These are phyloP conservation scores for Hippoglossus hippoglossus DNA, from an alignment of 2,797 vertebrate genomes.

Conservation along the genomic window DNA sequence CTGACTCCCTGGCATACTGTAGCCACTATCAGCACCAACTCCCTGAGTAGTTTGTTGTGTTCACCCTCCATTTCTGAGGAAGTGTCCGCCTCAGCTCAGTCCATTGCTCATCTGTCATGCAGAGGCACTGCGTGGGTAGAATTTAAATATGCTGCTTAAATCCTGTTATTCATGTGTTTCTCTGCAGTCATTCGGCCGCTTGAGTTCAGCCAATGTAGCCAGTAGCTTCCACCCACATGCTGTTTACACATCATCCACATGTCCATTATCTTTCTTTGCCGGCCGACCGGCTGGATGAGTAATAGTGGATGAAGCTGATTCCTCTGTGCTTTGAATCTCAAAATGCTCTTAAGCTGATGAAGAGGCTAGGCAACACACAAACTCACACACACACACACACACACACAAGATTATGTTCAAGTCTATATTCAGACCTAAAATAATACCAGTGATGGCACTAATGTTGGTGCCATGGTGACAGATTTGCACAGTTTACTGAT, in stretches of 20 bases:
- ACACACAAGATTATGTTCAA: not conserved
- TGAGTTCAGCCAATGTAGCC: conserved; percentile 32
- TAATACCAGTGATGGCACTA: no score
- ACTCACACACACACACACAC: not conserved
- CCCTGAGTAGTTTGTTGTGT: not conserved
- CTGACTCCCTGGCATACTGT: not conserved
- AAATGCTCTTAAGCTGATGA: conserved; percentile 43
- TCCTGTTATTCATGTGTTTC: conserved; percentile 8
- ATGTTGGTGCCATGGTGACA: no score
- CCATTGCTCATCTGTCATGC: conserved; percentile 16
- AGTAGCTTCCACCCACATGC: conserved; percentile 40
- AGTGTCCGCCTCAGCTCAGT: not conserved
- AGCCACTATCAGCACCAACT: not conserved
- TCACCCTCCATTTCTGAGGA: conserved; percentile 4
- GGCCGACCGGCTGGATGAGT: conserved; percentile 19
- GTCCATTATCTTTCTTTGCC: conserved; percentile 47
- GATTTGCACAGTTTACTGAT: no score
- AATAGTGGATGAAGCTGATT: conserved; percentile 36
- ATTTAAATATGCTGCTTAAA: conserved; percentile 16
- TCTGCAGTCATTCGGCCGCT: conserved; percentile 4
- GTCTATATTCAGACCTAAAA: no score
- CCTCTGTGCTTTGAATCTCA: conserved; percentile 52
- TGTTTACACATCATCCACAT: conserved; percentile 51
- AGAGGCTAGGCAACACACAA: conserved; percentile 12
- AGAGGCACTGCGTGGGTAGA: conserved; percentile 14